A percentile compares a stretch with the other conserved stretches of the same genome.
Evolutionary conservation across 2,797 vertebrate species (phyloP).

Genomic region (Catostomus latipinnis): DNA sequence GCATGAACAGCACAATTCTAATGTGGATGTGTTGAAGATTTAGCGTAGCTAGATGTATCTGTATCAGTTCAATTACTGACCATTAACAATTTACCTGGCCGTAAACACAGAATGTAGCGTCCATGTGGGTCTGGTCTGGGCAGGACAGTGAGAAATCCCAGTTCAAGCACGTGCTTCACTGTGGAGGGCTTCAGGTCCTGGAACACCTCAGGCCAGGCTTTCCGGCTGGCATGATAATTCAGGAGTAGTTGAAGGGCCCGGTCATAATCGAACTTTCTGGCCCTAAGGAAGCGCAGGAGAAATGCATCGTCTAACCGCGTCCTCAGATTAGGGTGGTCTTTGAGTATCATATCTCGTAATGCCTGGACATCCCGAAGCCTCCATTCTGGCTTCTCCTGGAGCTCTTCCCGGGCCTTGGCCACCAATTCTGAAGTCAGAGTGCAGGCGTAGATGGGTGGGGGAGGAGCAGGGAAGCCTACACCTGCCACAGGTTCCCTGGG

Average conservation of each 20-base stretch:
- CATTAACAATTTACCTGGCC: constrained; percentile 81
- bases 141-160: constrained; percentile 95
- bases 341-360: constrained; percentile 94
- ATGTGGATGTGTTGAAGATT: neutral
- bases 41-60: neutral
- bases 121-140: constrained; percentile 87
- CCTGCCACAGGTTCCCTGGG: constrained; percentile 67
- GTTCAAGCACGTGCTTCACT: constrained; percentile 89
- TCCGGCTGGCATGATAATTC: constrained; percentile 92
- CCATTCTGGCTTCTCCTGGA: constrained; percentile 98
- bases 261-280: constrained; percentile 98
- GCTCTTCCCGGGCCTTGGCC: constrained; percentile 93
- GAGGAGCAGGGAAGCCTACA: constrained; percentile 76
- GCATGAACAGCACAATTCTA: neutral
- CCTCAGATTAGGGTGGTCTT: constrained; percentile 90
- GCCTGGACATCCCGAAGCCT: constrained; percentile 95
- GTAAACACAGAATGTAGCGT: constrained; percentile 90
- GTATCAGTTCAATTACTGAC: neutral
- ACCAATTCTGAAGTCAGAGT: constrained; percentile 89
- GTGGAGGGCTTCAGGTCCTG: constrained; percentile 90
- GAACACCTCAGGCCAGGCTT: constrained; percentile 96
- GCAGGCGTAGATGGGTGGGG: constrained; percentile 86
- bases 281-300: constrained; percentile 93
- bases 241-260: constrained; percentile 93
- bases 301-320: constrained; percentile 93